phyloP scores from a whole-genome alignment of 2,797 vertebrate genomes.

The Silurus lanzhouensis region DNA sequence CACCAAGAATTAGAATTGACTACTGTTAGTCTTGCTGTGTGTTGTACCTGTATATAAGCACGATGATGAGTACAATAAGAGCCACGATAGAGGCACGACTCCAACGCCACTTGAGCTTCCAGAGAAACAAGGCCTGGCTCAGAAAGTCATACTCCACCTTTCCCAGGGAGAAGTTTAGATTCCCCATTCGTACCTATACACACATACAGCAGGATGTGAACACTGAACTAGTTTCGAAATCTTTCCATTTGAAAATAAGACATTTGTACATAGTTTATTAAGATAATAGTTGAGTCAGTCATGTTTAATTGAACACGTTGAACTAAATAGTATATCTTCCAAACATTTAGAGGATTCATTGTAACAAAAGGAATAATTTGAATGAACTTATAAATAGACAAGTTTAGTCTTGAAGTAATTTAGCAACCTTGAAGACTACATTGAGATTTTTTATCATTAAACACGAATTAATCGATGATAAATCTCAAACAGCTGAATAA shows the following conservation, averaged over 20 bases:
- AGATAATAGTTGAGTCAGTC: background rate
- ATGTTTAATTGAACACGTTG: background rate
- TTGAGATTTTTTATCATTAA: background rate
- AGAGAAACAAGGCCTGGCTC: conserved; percentile 85
- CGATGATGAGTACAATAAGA: conserved; percentile 90
- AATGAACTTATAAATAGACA: background rate
- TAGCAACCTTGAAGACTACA: background rate
- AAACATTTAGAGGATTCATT: no score
- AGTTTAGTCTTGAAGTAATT: background rate
- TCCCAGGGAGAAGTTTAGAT: conserved; percentile 88
- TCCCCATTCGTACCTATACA: conserved; percentile 90
- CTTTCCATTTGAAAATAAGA: background rate
- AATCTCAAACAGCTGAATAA: background rate
- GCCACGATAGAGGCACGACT: conserved; percentile 88
- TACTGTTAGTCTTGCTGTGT: background rate
- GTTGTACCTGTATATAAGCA: conserved; percentile 91
- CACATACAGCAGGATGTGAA: background rate
- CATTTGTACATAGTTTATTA: background rate
- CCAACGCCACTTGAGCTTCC: conserved; percentile 92
- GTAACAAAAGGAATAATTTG: background rate
- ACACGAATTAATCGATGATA: background rate
- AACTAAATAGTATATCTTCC: background rate
- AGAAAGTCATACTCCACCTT: conserved; percentile 90
- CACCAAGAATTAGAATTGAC: background rate
- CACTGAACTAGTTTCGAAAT: background rate